Conservation (phyloP, 2,113 vertebrate genomes). For the Lagenorhynchus albirostris region DNA sequence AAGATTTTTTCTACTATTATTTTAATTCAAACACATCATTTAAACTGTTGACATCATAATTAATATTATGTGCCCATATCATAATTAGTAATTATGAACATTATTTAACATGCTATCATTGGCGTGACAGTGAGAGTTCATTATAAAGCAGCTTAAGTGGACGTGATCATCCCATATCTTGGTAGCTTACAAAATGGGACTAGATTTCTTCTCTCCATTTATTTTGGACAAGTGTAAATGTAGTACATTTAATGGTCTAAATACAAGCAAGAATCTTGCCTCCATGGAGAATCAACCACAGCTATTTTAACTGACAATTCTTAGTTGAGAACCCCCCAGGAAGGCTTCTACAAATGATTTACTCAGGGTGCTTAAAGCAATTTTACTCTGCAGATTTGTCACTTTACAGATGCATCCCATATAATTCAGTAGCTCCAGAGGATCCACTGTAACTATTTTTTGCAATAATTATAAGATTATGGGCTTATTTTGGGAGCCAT, state of each 20-base stretch:
- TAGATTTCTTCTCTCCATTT: background rate
- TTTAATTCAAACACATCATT: background rate
- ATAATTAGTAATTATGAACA: background rate
- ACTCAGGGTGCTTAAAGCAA: background rate
- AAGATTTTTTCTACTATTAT: background rate
- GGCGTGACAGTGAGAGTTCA: background rate
- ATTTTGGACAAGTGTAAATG: background rate
- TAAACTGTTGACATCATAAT: background rate
- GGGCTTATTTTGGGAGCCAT: slow-evolving; percentile 55
- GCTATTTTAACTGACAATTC: background rate
- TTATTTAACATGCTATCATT: background rate
- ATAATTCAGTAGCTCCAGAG: background rate
- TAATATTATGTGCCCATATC: background rate
- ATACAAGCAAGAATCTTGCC: background rate
- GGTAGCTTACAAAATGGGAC: background rate
- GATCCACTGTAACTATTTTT: slow-evolving; percentile 56
- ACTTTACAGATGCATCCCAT: background rate
- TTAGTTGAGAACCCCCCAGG: background rate
- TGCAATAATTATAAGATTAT: slow-evolving; percentile 71
- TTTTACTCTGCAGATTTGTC: background rate
- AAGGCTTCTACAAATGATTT: background rate
- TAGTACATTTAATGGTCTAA: background rate
- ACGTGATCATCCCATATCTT: background rate
- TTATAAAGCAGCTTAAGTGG: background rate
- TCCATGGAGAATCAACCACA: background rate